Evolutionary conservation across 1,140 invertebrate species (phyloP).

Genomic region (Drosophila equinoxialis): DNA sequence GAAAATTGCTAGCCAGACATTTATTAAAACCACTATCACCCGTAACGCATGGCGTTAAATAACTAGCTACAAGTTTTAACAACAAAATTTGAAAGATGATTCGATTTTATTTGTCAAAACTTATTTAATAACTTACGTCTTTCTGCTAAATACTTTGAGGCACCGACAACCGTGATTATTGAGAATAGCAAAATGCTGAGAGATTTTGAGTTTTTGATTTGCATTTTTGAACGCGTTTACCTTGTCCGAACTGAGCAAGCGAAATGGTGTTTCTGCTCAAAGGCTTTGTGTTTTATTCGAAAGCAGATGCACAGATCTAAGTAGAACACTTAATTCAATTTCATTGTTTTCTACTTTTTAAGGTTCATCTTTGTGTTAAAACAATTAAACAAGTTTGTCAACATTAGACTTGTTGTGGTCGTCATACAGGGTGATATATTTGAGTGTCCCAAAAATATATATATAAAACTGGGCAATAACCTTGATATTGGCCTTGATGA

Average conservation of each 20-base stretch:
- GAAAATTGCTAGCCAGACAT: slow-evolving; percentile 57
- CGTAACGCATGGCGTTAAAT: slow-evolving; percentile 52
- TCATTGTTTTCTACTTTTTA: slow-evolving; percentile 45
- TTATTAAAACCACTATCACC: slow-evolving; percentile 43
- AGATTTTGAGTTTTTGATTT: slow-evolving; percentile 26
- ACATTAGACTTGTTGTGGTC: slow-evolving; percentile 52
- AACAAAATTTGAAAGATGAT: not conserved
- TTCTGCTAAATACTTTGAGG: slow-evolving; percentile 51
- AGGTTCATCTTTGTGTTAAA: slow-evolving; percentile 42
- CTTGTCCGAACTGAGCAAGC: slow-evolving; percentile 26
- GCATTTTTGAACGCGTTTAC: slow-evolving; percentile 45
- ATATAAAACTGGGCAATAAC: slow-evolving; percentile 13
- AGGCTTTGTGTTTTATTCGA: slow-evolving; percentile 55
- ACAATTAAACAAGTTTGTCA: slow-evolving; percentile 64
- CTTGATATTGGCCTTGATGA: slow-evolving; percentile 27
- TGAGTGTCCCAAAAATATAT: slow-evolving; percentile 16
- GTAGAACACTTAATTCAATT: slow-evolving; percentile 43
- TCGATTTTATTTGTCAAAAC: not conserved
- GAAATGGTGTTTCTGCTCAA: slow-evolving; percentile 40
- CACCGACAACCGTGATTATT: not conserved
- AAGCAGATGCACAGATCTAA: slow-evolving; percentile 41
- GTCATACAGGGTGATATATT: slow-evolving; percentile 55
- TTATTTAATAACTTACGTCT: slow-evolving; percentile 50
- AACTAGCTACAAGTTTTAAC: slow-evolving; percentile 39
- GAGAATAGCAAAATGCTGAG: slow-evolving; percentile 33